Conservation (phyloP, 2,113 vertebrate species). For the Coreoperca whiteheadi region DNA sequence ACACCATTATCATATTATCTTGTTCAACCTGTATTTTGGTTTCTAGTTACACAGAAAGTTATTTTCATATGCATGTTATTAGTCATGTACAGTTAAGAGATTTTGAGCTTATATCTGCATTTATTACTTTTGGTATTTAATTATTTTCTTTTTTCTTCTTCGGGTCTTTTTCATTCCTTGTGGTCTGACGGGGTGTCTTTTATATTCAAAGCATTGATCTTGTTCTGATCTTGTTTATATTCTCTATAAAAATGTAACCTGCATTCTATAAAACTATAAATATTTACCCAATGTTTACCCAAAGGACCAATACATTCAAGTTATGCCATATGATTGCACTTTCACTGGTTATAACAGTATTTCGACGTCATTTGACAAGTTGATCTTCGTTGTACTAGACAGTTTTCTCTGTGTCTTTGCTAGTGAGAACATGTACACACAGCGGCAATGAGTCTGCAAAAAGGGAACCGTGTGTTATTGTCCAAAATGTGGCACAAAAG, state of each 20-base stretch:
- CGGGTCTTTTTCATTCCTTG: constrained; percentile 5
- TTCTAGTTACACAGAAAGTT: constrained; percentile 18
- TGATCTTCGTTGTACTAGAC: not conserved
- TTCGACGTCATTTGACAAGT: not conserved
- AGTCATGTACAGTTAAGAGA: not conserved
- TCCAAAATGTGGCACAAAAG: constrained; percentile 2
- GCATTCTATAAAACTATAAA: constrained; percentile 9
- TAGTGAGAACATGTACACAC: not conserved
- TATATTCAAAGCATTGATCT: constrained; percentile 17
- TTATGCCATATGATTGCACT: not conserved
- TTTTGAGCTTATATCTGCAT: constrained; percentile 11
- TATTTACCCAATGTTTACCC: not conserved
- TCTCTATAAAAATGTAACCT: constrained; percentile 16
- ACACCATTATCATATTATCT: not conserved
- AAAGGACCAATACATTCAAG: not conserved
- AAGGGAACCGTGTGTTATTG: not conserved
- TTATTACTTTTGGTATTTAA: constrained; percentile 22
- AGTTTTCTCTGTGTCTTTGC: constrained; percentile 16
- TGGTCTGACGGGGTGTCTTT: constrained; percentile 5
- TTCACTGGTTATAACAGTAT: not conserved
- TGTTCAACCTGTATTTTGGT: not conserved
- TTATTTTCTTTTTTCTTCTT: constrained; percentile 5
- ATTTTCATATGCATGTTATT: constrained; percentile 5
- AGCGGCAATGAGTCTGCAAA: not conserved
- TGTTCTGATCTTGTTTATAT: constrained; percentile 31